These are phyloP conservation scores for Drosophila neocordata DNA, from an alignment of 1,140 invertebrate species.

Conservation along the genomic window DNA sequence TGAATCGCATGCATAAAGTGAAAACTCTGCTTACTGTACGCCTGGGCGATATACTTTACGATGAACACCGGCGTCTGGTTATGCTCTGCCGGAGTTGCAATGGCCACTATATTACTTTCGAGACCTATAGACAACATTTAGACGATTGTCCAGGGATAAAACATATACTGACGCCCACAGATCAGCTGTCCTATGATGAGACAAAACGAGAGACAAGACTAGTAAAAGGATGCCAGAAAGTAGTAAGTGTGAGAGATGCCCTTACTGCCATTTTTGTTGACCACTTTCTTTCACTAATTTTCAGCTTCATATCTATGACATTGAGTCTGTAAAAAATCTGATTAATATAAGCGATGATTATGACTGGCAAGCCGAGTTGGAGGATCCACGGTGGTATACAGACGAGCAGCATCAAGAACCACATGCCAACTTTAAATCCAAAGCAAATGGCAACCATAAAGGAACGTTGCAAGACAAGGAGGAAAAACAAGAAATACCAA, in stretches of 20 bases:
- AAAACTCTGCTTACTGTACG: slow-evolving; percentile 51
- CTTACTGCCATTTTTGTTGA: too few species aligned
- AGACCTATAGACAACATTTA: slow-evolving; percentile 47
- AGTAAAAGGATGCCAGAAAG: slow-evolving; percentile 51
- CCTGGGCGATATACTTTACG: slow-evolving; percentile 57
- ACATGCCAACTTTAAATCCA: slow-evolving; percentile 29
- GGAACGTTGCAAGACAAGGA: slow-evolving; percentile 6
- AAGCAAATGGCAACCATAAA: slow-evolving; percentile 36
- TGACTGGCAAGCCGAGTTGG: slow-evolving; percentile 66
- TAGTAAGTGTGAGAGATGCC: slow-evolving; percentile 28
- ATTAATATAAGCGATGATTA: slow-evolving; percentile 15
- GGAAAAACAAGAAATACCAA: background rate
- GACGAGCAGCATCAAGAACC: slow-evolving; percentile 15
- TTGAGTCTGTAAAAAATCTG: slow-evolving; percentile 33
- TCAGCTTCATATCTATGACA: slow-evolving; percentile 60
- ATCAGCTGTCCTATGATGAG: slow-evolving; percentile 50
- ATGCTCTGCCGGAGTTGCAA: slow-evolving; percentile 59
- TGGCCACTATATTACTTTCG: slow-evolving; percentile 42
- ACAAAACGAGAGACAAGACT: slow-evolving; percentile 43
- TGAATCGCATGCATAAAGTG: slow-evolving; percentile 48
- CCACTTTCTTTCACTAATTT: background rate
- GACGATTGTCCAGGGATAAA: slow-evolving; percentile 40
- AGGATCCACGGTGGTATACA: slow-evolving; percentile 73
- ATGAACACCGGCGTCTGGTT: slow-evolving; percentile 57
- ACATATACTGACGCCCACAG: slow-evolving; percentile 40